Base-by-base conservation (phyloP, 2,888 invertebrate genomes). In the Apamea sordens region DNA sequence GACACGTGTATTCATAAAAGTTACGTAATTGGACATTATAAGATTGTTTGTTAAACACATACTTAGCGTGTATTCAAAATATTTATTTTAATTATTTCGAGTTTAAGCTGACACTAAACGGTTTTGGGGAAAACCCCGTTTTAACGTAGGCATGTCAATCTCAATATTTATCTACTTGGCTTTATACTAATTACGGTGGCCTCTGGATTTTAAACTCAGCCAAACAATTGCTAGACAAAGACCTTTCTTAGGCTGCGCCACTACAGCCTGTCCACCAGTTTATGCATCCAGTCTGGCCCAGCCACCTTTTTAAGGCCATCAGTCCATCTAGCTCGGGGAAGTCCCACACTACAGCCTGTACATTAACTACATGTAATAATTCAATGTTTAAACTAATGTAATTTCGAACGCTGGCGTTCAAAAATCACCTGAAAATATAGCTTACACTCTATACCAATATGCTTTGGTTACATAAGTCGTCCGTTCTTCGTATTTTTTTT, bases 31-130 rank as follows among this genome's bases (percentile, higher is more conserved):
- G 15, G 21, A 68, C 44, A 36, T 65, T 32, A 3, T 70, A 44
- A 15, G 21, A 59, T 64, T 82, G 18, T 77, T 82, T 77, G 77
- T 76, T 24, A 15, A 63, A 73, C 77, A 77, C 63, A 82, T 69
- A 82, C 41, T 47, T 69, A 36, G 15, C 44, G 28, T 47, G n/a
- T 59, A 28, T 7, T 82, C 28, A 44, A 13, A 24, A 61, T 82
- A 76, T 76, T 82, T 72, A 72, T 63, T 72, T 68, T 63, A 47
- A 82, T 82, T 72, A 56, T 77, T 82, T 82, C 47, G 11, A 41
- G n/a, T 18, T 73, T 64, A 59, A 63, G 53, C 73, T 78, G 59
- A 82, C 59, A 32, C n/a, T 32, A 63, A 68, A 56, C 1, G 6
- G 24, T 65, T 61, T 61, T 28, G 13, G 83, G 82, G 65, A 83